A percentile compares a stretch with the other conserved stretches of the same genome.
These are phyloP conservation scores for Pachypeltis micranthus DNA, from an alignment of 1,140 invertebrate genomes.

Conservation along the genomic window DNA sequence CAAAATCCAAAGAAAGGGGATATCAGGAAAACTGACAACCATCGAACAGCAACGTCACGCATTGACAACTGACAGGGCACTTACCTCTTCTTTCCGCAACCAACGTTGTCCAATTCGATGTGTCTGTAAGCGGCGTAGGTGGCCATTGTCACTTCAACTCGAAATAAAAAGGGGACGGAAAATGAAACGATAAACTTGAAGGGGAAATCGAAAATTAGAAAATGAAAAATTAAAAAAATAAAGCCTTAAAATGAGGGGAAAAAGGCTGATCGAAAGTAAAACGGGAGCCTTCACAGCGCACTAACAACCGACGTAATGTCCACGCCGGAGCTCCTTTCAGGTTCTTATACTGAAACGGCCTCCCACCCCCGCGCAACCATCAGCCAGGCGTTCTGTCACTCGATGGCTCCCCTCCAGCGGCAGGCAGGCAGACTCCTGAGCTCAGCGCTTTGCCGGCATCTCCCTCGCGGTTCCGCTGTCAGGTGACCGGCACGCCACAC, in stretches of 20 bases:
- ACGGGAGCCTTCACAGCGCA: background rate
- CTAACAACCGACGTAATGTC: background rate
- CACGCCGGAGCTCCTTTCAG: background rate
- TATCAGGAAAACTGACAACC: no score
- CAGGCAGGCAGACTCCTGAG: background rate
- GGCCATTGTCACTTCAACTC: constrained; percentile 39
- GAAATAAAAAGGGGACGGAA: constrained; percentile 1
- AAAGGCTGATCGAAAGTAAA: background rate
- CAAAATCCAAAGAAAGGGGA: no score
- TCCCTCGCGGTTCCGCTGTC: no score
- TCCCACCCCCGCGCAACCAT: constrained; percentile 6
- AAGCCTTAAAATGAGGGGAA: background rate
- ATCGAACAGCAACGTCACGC: no score
- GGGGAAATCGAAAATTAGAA: background rate
- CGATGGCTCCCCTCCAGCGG: no score
- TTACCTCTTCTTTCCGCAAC: constrained; percentile 57
- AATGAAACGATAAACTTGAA: background rate
- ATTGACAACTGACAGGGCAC: no score
- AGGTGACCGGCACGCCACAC: no score
- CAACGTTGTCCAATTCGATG: constrained; percentile 55
- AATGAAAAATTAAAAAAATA: background rate
- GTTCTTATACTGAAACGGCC: background rate
- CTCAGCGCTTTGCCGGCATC: background rate
- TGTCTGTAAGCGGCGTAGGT: constrained; percentile 56
- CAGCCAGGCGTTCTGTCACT: no score